Conservation (phyloP, 1,140 invertebrate species). For the Lamellibrachia luymesi region DNA sequence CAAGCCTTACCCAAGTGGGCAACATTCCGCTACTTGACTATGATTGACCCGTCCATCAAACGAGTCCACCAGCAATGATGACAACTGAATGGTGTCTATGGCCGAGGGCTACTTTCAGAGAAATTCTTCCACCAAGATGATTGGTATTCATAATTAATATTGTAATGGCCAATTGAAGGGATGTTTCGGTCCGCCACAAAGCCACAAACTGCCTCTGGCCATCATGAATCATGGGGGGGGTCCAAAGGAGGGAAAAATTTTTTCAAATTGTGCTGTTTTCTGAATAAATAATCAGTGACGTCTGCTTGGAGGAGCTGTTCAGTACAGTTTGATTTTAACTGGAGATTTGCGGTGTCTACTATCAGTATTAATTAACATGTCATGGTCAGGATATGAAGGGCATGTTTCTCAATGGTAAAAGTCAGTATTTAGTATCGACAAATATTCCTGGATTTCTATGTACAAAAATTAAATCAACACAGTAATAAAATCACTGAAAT, state of each 20-base stretch:
- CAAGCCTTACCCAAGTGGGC: not conserved
- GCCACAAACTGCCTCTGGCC: not conserved
- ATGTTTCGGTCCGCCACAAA: not conserved
- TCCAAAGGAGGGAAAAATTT: not conserved
- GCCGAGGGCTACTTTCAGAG: not conserved
- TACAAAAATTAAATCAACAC: too few relatives aligned
- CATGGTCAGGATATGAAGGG: too few relatives aligned
- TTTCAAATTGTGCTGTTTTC: not conserved
- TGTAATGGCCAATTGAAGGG: not conserved
- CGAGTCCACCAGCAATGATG: not conserved
- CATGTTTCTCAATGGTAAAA: too few relatives aligned
- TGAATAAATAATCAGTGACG: not conserved
- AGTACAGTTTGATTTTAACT: not conserved
- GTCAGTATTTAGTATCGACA: too few relatives aligned
- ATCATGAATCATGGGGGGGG: not conserved
- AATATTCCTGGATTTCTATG: too few relatives aligned
- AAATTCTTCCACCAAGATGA: not conserved
- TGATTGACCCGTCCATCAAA: not conserved
- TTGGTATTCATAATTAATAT: constrained; percentile 6
- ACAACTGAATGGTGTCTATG: not conserved
- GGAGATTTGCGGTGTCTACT: too few relatives aligned
- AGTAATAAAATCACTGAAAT: too few relatives aligned
- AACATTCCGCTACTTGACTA: not conserved
- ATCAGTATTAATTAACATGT: too few relatives aligned
- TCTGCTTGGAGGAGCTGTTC: not conserved